A percentile compares a stretch with the other conserved stretches of the same genome.
These are phyloP conservation scores for Gerosis bhagava DNA, from an alignment of 2,888 invertebrate species.

Conservation along the genomic window DNA sequence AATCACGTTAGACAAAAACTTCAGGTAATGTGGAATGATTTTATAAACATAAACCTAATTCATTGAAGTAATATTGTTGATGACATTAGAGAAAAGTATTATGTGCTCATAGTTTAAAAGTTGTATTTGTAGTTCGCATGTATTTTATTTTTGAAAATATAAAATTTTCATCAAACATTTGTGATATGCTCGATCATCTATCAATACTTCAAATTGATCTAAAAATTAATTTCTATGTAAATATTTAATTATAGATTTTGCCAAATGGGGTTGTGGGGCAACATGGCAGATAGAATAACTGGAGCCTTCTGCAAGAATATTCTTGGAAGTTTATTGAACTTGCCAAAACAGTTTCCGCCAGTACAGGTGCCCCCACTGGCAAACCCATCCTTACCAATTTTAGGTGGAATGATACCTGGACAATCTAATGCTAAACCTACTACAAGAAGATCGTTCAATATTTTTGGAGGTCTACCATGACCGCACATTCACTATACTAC, in stretches of 20 bases:
- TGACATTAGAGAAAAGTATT: too few relatives aligned
- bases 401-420: slow-evolving; percentile 18
- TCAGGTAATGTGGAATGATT: slow-evolving; percentile 57
- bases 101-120: too few relatives aligned
- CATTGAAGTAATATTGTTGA: too few relatives aligned
- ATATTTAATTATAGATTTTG: slow-evolving; percentile 74
- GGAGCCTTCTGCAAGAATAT: slow-evolving; percentile 77
- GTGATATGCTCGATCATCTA: too few relatives aligned
- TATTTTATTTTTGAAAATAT: too few relatives aligned
- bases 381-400: background rate
- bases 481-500: too few relatives aligned
- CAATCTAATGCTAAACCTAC: slow-evolving; percentile 6
- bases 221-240: too few relatives aligned
- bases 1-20: slow-evolving; percentile 58
- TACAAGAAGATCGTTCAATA: slow-evolving; percentile 21
- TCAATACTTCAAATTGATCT: too few relatives aligned
- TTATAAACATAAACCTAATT: too few relatives aligned
- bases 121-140: too few relatives aligned
- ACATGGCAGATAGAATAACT: slow-evolving; percentile 80
- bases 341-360: slow-evolving; percentile 41
- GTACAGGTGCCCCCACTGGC: slow-evolving; percentile 5
- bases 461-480: too few relatives aligned
- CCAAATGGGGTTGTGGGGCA: slow-evolving; percentile 87
- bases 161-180: too few relatives aligned
- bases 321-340: slow-evolving; percentile 53